Conservation (phyloP, 1,140 invertebrate genomes). For the Ceratina japonica region DNA sequence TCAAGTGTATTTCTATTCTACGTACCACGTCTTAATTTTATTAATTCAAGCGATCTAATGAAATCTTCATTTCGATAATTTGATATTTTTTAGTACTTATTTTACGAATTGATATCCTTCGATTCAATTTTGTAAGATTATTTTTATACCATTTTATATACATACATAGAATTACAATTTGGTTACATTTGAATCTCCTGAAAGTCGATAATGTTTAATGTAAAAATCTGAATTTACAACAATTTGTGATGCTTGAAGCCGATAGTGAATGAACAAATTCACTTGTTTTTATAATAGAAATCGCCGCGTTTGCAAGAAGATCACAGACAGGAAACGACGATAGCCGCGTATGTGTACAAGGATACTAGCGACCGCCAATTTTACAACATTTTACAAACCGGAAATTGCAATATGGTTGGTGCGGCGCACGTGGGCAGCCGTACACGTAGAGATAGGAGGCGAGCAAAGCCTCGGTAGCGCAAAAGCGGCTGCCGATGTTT, state of each 20-base stretch:
- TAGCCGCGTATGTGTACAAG: constrained; percentile 49
- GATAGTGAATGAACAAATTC: constrained; percentile 2
- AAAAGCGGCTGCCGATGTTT: constrained; percentile 59
- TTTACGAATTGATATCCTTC: no score
- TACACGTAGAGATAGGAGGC: constrained; percentile 26
- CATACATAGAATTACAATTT: no score
- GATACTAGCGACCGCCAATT: constrained; percentile 48
- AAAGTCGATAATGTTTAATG: no score
- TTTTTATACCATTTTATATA: no score
- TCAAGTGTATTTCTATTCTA: no score
- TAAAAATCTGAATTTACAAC: no score
- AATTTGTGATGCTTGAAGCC: not conserved
- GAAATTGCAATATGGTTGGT: constrained; percentile 65
- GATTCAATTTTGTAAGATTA: no score
- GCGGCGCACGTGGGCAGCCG: constrained; percentile 57
- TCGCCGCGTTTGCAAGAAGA: constrained; percentile 41
- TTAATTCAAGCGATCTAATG: no score
- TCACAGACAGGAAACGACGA: constrained; percentile 69
- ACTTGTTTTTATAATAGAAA: not conserved
- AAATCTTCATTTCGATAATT: no score
- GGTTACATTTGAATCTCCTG: no score
- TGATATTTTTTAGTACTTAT: no score
- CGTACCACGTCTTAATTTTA: no score
- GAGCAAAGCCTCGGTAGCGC: constrained; percentile 32
- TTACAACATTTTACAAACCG: constrained; percentile 66